Evolutionary conservation across 2,888 invertebrate species (phyloP).

Genomic region (Malthinus seriepunctatus): DNA sequence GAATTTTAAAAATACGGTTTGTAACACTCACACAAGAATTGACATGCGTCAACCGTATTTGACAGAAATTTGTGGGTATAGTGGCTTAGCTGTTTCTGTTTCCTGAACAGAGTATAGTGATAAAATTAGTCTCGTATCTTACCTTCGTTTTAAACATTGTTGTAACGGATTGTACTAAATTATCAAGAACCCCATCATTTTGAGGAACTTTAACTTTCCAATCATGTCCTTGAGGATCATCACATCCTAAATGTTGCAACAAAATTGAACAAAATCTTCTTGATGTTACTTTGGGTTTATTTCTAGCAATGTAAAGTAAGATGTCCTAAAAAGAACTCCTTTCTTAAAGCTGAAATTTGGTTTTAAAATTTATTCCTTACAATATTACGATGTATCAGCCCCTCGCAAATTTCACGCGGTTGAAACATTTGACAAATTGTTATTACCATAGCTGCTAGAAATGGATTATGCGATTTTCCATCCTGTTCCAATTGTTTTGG

Average conservation of each 20-base stretch:
- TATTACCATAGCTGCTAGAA: not conserved
- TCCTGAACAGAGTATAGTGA: no score
- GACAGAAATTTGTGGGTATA: no score
- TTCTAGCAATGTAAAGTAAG: not conserved
- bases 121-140: no score
- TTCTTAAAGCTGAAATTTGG: not conserved
- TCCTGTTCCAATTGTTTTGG: no score
- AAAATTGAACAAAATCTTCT: not conserved
- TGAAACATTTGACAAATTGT: not conserved
- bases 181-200: no score
- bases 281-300: not conserved
- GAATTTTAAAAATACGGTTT: no score
- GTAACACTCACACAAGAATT: no score
- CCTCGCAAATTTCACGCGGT: not conserved
- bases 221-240: not conserved
- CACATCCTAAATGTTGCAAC: not conserved
- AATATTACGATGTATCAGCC: not conserved
- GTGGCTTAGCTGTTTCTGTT: no score
- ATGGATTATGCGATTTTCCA: not conserved
- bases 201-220: not conserved
- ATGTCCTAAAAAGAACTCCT: not conserved
- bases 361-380: not conserved
- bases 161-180: no score
- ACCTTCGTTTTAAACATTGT: no score
- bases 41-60: no score